phyloP scores from a whole-genome alignment of 2,113 vertebrate genomes.

The Pygoscelis adeliae region DNA sequence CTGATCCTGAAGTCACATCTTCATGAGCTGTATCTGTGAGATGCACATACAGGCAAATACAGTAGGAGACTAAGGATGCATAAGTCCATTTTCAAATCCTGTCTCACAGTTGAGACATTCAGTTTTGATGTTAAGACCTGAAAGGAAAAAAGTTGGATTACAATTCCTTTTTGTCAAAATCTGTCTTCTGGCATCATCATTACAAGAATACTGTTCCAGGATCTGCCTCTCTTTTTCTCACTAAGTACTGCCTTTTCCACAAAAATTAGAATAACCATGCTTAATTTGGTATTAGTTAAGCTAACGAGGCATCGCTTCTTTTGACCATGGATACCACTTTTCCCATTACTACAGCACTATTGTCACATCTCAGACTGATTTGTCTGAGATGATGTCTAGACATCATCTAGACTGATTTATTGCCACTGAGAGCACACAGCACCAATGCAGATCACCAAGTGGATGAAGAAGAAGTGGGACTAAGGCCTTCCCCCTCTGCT shows the following conservation, averaged over 20 bases:
- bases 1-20: background rate
- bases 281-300: background rate
- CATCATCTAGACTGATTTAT: background rate
- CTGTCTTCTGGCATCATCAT: background rate
- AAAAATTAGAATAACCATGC: background rate
- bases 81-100: background rate
- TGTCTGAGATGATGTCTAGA: background rate
- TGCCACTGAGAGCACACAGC: background rate
- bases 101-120: background rate
- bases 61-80: background rate
- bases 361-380: background rate
- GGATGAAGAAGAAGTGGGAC: background rate
- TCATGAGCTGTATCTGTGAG: background rate
- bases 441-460: background rate
- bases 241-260: background rate
- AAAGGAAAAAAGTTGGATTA: background rate
- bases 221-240: background rate
- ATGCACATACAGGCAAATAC: background rate
- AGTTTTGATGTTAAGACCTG: background rate
- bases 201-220: background rate
- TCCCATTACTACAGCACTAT: background rate
- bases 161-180: background rate
- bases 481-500: background rate
- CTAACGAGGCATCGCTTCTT: background rate
- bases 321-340: background rate